Evolutionary conservation across 2,888 invertebrate species (phyloP), one percentile per base, ranked within the genome.

Genomic region (Limnephilus auricula): DNA sequence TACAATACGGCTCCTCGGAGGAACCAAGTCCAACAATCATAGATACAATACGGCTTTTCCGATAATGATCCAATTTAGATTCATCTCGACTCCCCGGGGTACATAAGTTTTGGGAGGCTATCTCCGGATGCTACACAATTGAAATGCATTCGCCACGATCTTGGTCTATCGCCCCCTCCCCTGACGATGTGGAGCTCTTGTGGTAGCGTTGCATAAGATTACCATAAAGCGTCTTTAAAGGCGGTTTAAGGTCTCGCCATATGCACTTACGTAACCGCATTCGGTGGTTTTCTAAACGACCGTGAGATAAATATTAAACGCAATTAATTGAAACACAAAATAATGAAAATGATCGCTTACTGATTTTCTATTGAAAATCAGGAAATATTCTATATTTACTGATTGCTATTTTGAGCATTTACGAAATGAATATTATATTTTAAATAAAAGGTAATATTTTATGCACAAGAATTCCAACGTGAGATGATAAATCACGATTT

Each of bases 81-180:
- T 85, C 85, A 85, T 85, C 45, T 45, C 85, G n/a, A 15, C 10
- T 85, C 85, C 85, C 85, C 85, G 30, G 40, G n/a, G 40, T 34
- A 30, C 85, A 85, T 40, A 40, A 45, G 85, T 85, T 40, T 85
- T 65, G 65, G 65, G n/a, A 9, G 65, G 25, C 25, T 85, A 85
- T 85, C 85, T 85, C 85, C 85, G 85, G 85, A 40, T 85, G 85
- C 40, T 85, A 45, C 85, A 85, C 85, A 85, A 85, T 85, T 40
- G 85, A 85, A 85, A 85, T 85, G 85, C 85, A 85, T 85, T 85
- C n/a, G 30, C 85, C 85, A 45, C 85, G 15, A 34, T 82, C 65
- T 65, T 65, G 65, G 65, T 65, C 65, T 65, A 65, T 65, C 65
- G 25, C 9, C 25, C 65, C 65, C 25, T n/a, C 65, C 65, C 65